Base-by-base conservation (phyloP, 92 coral and sea anemone genomes). In the Zoanthus solanderi region DNA sequence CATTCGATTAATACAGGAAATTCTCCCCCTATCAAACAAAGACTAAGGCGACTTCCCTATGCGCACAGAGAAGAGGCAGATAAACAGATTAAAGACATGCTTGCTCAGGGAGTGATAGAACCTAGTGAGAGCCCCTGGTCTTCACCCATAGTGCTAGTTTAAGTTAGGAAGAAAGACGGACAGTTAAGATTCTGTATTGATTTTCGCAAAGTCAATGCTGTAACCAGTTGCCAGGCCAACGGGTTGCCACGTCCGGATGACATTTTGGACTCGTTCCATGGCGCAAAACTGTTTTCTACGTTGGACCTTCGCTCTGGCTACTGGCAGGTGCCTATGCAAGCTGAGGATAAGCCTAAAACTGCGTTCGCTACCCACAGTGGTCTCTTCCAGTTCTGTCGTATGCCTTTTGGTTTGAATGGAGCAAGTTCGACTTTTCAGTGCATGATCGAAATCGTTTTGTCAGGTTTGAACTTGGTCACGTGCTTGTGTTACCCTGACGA, bases 31-130 rank as follows among this genome's bases (percentile, higher is more conserved):
- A 69, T 69, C 37, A 83, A 82, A 50, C 87, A 88, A 28, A 68
- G 84, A 66, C 91, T 77, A 23, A 81, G 93, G 29, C 89, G 86
- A 50, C 88, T 77, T 16, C 92, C 90, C 14, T 90, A 78, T 76
- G 50, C 58, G 65, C 83, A 79, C 69, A 44, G 79, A 31, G 86
- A 87, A 29, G 90, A 87, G 68, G 79, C 91, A 32, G 69, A 73
- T 10, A 53, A 16, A 37, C 91, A 80, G 28, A 61, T 88, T 7
- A 79, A 71, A 47, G 28, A 80, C 46, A 88, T 81, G 82, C 61
- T 88, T 2, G 76, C 67, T 44, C 83, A 81, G 29, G 69, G 65
- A 53, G 81, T 79, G 7, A 88, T 88, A 72, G 80, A 69, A 56
- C 91, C 91, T 30, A 88, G 91, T 12, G 53, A 76, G 15, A 88